Evolutionary conservation across 2,888 invertebrate genomes (phyloP).

Genomic region (Diploptera punctata): DNA sequence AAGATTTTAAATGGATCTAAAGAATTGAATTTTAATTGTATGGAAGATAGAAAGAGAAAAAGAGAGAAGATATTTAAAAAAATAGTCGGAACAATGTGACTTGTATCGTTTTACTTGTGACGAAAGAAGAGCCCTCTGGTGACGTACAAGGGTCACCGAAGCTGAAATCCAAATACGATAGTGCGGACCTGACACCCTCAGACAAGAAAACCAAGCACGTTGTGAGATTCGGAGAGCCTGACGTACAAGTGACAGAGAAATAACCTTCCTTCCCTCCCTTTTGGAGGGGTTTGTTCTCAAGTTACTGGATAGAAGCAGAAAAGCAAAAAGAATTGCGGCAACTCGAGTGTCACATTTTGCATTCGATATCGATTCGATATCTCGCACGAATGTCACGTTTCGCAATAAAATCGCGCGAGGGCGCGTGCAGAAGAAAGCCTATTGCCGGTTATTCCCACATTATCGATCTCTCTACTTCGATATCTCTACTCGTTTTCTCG

Average conservation of each 20-base stretch:
- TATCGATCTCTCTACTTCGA: slow-evolving; percentile 26
- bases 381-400: slow-evolving; percentile 28
- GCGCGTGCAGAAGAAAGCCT: slow-evolving; percentile 16
- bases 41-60: too few relatives aligned
- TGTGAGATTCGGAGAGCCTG: not conserved
- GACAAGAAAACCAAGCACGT: not conserved
- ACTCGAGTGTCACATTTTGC: slow-evolving; percentile 12
- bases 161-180: not conserved
- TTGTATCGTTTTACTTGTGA: too few relatives aligned
- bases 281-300: too few relatives aligned
- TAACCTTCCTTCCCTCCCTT: not conserved
- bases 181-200: not conserved
- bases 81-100: too few relatives aligned
- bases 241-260: slow-evolving; percentile 8
- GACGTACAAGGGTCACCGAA: not conserved
- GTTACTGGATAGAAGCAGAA: too few relatives aligned
- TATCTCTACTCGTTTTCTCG: slow-evolving; percentile 9
- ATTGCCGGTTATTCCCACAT: slow-evolving; percentile 30
- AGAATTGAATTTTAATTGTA: too few relatives aligned
- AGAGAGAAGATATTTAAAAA: too few relatives aligned
- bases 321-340: too few relatives aligned
- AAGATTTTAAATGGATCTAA: too few relatives aligned
- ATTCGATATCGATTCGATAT: slow-evolving; percentile 25
- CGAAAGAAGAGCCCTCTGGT: not conserved
- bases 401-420: slow-evolving; percentile 33